phyloP scores from a whole-genome alignment of 2,113 vertebrate species.

The Vidua macroura region DNA sequence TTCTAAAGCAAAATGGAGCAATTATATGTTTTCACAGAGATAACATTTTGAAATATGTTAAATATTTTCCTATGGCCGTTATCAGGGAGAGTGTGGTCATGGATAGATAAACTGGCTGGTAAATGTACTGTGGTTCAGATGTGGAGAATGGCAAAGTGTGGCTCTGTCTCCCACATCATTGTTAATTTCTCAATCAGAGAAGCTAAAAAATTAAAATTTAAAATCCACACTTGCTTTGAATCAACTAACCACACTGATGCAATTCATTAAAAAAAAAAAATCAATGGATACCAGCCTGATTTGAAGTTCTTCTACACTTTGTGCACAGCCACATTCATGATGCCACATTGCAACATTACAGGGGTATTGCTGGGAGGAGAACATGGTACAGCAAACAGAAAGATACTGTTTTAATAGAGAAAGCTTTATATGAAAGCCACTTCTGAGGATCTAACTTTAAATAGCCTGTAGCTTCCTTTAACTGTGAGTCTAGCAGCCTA shows the following conservation, averaged over 20 bases:
- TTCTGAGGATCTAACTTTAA: slow-evolving; percentile 2
- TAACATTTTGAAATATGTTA: slow-evolving; percentile 1
- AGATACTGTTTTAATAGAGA: background rate
- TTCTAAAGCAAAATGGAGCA: background rate
- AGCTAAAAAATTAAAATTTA: background rate
- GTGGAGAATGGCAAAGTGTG: background rate
- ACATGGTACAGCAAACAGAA: background rate
- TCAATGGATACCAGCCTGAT: background rate
- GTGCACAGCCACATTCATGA: background rate
- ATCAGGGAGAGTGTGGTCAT: background rate
- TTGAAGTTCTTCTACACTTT: background rate
- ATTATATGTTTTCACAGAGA: slow-evolving; percentile 7
- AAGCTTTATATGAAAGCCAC: background rate
- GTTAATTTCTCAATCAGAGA: slow-evolving; percentile 20
- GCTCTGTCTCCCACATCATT: slow-evolving; percentile 25
- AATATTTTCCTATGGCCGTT: slow-evolving; percentile 15
- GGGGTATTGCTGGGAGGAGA: background rate
- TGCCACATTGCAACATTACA: background rate
- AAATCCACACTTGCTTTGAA: slow-evolving; percentile 45
- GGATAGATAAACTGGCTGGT: background rate
- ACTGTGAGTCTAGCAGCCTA: background rate
- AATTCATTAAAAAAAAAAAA: background rate
- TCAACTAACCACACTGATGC: slow-evolving; percentile 19
- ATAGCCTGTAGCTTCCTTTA: background rate
- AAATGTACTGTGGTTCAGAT: background rate